Conservation (phyloP, 2,113 vertebrate species). For the Oncorhynchus clarkii region DNA sequence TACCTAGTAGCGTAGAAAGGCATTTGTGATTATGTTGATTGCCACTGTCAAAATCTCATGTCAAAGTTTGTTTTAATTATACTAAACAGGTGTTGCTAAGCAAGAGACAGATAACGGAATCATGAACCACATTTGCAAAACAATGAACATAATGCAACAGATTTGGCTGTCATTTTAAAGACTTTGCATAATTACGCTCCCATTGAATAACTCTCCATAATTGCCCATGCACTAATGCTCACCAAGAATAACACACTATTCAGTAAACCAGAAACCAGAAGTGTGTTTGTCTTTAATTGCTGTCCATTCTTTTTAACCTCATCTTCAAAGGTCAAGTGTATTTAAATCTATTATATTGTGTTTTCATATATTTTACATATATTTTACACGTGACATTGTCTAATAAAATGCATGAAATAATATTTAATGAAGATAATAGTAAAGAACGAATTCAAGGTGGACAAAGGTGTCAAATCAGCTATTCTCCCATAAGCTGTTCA, state of each 20-base stretch:
- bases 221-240: conserved; percentile 67
- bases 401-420: conserved; percentile 22
- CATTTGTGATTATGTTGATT: conserved; percentile 56
- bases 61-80: conserved; percentile 74
- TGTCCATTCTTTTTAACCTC: conserved; percentile 53
- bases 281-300: conserved; percentile 48
- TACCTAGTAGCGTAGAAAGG: conserved; percentile 22
- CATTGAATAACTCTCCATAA: conserved; percentile 75
- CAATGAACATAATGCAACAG: conserved; percentile 69
- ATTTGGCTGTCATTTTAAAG: conserved; percentile 70
- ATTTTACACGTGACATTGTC: conserved; percentile 44
- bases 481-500: conserved; percentile 20
- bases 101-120: conserved; percentile 66
- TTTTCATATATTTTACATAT: conserved; percentile 49
- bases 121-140: conserved; percentile 74
- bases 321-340: conserved; percentile 54
- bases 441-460: neutral
- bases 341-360: conserved; percentile 47
- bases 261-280: conserved; percentile 24
- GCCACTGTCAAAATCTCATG: conserved; percentile 60
- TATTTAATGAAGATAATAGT: conserved; percentile 41
- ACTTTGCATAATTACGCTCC: conserved; percentile 74
- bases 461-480: neutral
- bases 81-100: conserved; percentile 72
- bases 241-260: conserved; percentile 53